Conservation (phyloP, 53 echinoderm and acorn worm species). For the Paracentrotus lividus region DNA sequence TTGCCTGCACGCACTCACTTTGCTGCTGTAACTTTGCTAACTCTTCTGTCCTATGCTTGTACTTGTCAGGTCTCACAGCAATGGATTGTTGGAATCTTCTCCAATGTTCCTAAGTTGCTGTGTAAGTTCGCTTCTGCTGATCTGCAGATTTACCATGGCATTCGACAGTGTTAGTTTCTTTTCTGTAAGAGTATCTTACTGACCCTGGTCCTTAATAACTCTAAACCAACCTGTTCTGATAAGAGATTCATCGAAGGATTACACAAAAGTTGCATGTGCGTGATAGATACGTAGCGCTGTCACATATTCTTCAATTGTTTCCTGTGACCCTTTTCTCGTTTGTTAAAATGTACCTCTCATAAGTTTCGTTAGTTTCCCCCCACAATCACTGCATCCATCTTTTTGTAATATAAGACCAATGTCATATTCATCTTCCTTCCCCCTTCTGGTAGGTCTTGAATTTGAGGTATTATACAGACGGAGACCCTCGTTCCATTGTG, state of each 20-base stretch:
- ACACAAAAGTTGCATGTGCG: constrained; percentile 65
- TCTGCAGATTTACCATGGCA: constrained; percentile 49
- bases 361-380: neutral
- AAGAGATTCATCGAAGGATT: constrained; percentile 48
- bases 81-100: constrained; percentile 41
- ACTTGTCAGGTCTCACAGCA: neutral
- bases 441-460: neutral
- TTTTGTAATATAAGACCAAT: neutral
- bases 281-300: constrained; percentile 12
- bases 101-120: neutral
- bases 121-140: constrained; percentile 21
- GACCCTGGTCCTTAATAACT: constrained; percentile 9
- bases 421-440: neutral
- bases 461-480: neutral
- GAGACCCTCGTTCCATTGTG: neutral
- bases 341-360: neutral
- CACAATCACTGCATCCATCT: neutral
- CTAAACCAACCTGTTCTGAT: constrained; percentile 34
- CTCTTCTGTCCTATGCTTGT: neutral
- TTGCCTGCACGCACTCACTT: neutral
- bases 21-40: neutral
- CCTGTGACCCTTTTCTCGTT: neutral
- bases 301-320: neutral
- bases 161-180: constrained; percentile 14
- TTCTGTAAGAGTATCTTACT: constrained; percentile 43